Conservation (phyloP, 1,140 invertebrate species). For the Nephila pilipes region DNA sequence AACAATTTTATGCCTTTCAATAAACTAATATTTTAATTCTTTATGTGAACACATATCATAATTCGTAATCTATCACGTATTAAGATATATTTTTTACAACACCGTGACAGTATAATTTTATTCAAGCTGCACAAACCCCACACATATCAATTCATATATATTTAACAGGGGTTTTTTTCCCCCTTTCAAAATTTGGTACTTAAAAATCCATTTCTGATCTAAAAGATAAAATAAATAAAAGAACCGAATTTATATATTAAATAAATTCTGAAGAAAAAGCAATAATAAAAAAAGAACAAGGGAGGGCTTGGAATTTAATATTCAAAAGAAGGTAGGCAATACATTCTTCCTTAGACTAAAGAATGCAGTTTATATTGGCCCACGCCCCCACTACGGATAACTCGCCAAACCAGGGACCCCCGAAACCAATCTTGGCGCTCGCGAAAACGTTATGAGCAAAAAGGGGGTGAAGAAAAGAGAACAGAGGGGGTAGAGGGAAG, state of each 20-base stretch:
- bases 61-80: no score
- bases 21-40: no score
- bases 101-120: no score
- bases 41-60: no score
- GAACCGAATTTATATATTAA: background rate
- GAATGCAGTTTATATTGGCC: constrained; percentile 41
- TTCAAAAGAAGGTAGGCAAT: constrained; percentile 5
- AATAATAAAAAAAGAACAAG: background rate
- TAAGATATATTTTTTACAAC: no score
- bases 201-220: background rate
- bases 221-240: background rate
- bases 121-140: no score
- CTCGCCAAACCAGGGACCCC: constrained; percentile 22
- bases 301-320: constrained; percentile 35
- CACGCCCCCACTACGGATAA: background rate
- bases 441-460: constrained; percentile 69
- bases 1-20: no score
- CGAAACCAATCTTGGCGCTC: constrained; percentile 25
- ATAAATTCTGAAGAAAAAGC: background rate
- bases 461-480: constrained; percentile 47
- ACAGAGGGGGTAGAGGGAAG: background rate
- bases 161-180: no score
- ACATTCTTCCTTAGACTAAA: constrained; percentile 18
- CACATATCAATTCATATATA: no score
- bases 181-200: background rate